Percentiles rank a stretch among this genome's conserved stretches.
phyloP scores from a whole-genome alignment of 2,113 vertebrate genomes.

The Peromyscus californicus region DNA sequence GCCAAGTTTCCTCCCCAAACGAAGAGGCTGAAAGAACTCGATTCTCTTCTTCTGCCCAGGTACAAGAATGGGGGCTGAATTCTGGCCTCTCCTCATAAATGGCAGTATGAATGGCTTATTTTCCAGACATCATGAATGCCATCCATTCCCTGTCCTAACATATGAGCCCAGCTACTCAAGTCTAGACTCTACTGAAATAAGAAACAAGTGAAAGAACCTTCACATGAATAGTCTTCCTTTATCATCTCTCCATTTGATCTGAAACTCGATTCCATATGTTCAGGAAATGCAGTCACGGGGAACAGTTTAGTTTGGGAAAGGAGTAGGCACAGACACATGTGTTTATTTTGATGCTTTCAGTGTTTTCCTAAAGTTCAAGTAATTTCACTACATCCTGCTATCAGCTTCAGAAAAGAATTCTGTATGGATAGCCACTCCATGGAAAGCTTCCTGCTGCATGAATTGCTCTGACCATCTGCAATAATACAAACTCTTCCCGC shows the following conservation, averaged over 20 bases:
- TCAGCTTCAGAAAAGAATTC: conserved; percentile 50
- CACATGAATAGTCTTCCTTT: not conserved
- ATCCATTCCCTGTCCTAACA: not conserved
- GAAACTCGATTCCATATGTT: conserved; percentile 16
- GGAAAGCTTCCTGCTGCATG: conserved; percentile 55
- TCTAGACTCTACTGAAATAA: not conserved
- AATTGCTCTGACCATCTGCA: conserved; percentile 57
- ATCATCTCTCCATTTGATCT: not conserved
- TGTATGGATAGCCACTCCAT: not conserved
- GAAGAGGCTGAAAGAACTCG: not conserved
- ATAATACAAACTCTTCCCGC: conserved; percentile 54
- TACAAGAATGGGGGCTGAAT: not conserved
- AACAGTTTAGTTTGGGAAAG: conserved; percentile 66
- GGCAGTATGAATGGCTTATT: not conserved
- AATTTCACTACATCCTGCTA: conserved; percentile 65
- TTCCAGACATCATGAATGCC: not conserved
- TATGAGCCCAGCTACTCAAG: not conserved
- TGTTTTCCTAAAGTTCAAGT: conserved; percentile 48
- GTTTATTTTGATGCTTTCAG: conserved; percentile 63
- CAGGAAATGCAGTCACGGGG: conserved; percentile 23
- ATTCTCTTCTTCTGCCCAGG: not conserved
- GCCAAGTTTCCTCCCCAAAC: not conserved
- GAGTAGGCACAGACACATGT: conserved; percentile 42
- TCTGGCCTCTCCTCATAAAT: not conserved
- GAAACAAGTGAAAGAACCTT: not conserved